These are phyloP conservation scores for Drosophila mauritiana DNA, from an alignment of 1,140 invertebrate species.

Conservation along the genomic window DNA sequence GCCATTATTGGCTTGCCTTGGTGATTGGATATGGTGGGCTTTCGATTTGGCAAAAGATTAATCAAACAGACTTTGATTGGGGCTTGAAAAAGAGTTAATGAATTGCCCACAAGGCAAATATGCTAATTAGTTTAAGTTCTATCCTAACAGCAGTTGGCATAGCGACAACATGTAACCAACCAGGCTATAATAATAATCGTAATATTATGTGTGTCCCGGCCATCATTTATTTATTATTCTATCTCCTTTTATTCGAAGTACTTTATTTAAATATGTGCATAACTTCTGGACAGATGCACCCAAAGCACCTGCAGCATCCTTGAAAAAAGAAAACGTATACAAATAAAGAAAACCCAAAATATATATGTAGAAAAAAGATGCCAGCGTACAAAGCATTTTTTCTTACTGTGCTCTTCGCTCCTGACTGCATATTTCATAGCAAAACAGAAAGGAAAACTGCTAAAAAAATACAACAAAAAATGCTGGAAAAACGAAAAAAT, in stretches of 20 bases:
- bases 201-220: slow-evolving; percentile 19
- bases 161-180: not conserved
- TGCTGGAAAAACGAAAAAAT: slow-evolving; percentile 49
- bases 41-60: not conserved
- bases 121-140: not conserved
- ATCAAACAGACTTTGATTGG: slow-evolving; percentile 1
- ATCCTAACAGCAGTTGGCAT: not conserved
- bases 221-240: slow-evolving; percentile 54
- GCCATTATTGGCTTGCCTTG: not conserved
- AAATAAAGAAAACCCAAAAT: slow-evolving; percentile 26
- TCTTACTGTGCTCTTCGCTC: slow-evolving; percentile 21
- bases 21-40: not conserved
- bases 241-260: slow-evolving; percentile 35
- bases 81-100: not conserved
- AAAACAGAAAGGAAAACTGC: slow-evolving; percentile 28
- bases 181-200: slow-evolving; percentile 7
- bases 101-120: not conserved
- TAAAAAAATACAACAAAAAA: slow-evolving; percentile 35
- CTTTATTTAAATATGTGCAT: slow-evolving; percentile 72
- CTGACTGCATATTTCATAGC: slow-evolving; percentile 68
- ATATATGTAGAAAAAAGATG: slow-evolving; percentile 28
- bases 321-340: slow-evolving; percentile 25
- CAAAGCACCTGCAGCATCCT: slow-evolving; percentile 67
- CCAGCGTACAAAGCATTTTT: slow-evolving; percentile 66
- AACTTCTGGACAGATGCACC: slow-evolving; percentile 49